Base-by-base conservation (phyloP, 2,113 vertebrate species). In the Nerophis lumbriciformis region DNA sequence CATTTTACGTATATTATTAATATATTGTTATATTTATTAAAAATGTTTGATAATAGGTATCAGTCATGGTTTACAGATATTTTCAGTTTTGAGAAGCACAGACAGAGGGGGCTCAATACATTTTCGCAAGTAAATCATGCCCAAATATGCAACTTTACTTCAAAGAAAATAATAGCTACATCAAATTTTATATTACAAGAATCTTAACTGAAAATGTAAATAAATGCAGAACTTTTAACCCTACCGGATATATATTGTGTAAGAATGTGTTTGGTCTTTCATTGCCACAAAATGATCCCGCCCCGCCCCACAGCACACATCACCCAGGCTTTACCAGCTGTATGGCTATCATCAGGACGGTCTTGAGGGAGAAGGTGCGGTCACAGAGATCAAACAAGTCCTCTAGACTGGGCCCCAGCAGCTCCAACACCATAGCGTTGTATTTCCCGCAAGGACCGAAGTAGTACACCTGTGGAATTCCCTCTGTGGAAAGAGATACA, bases 381-480 rank as follows among this genome's bases (percentile, higher is more conserved):
- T 98, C 95, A 1, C 96, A 99, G 81, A 98, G 91, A 88, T 98
- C 95, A 1, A 98, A 98, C 69, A 98, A 93, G 83, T 98, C 96
- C 88, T 98, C 96, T 81, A 98, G 91, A 89, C 96, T 98, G 70
- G 96, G 95, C 50, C 95, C 95, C 0, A 98, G 91, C 79, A 98
- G 91, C 89, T 99, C 96, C 90, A 99, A 87, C 76, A 99, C 96
- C 96, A 99, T 99, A 81, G 96, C 96, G 0, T 99, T 99, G 89
- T 98, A 99, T 86, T 99, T 99, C 73, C 96, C 96, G 0, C 96
- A 99, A 4, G 96, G 96, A 59, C 96, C 96, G 28, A 99, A 99
- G 87, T 99, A 99, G 85, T 96, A 97, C 83, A 99, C 96, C 92
- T 98, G 96, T 89, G 96, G 96, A 86, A 99, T 93, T 83, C 96